Percentiles rank a stretch among this genome's conserved stretches.
Evolutionary conservation across 2,888 invertebrate species (phyloP).

Genomic region (Coremacera marginata): DNA sequence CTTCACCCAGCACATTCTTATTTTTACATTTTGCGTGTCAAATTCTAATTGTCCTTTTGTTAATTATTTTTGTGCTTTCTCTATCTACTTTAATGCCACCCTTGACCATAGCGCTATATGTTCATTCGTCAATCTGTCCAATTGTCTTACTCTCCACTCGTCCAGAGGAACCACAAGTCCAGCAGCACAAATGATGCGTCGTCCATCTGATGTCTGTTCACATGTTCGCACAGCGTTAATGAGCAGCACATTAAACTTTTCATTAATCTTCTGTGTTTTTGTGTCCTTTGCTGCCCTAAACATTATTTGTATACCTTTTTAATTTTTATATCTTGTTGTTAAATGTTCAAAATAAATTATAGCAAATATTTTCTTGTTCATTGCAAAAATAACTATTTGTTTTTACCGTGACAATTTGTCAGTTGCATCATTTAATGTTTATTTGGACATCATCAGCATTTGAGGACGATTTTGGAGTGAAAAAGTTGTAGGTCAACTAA

Average conservation of each 20-base stretch:
- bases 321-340: not conserved
- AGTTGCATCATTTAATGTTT: not conserved
- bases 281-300: not conserved
- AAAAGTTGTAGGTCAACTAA: too few relatives aligned
- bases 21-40: conserved; percentile 51
- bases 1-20: not conserved
- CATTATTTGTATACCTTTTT: not conserved
- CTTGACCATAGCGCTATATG: not conserved
- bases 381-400: conserved; percentile 3
- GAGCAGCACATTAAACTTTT: conserved; percentile 49
- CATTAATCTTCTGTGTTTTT: conserved; percentile 46
- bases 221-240: conserved; percentile 49
- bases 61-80: conserved; percentile 41
- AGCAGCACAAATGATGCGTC: conserved; percentile 23
- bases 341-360: conserved; percentile 21
- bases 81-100: conserved; percentile 19
- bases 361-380: conserved; percentile 11
- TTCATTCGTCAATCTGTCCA: not conserved
- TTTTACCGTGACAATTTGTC: not conserved
- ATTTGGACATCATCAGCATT: too few relatives aligned
- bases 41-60: conserved; percentile 53
- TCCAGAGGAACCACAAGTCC: not conserved
- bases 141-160: not conserved
- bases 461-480: too few relatives aligned
- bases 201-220: conserved; percentile 51